Conservation (phyloP, 2,888 invertebrate species). For the Drosophila meridiana region DNA sequence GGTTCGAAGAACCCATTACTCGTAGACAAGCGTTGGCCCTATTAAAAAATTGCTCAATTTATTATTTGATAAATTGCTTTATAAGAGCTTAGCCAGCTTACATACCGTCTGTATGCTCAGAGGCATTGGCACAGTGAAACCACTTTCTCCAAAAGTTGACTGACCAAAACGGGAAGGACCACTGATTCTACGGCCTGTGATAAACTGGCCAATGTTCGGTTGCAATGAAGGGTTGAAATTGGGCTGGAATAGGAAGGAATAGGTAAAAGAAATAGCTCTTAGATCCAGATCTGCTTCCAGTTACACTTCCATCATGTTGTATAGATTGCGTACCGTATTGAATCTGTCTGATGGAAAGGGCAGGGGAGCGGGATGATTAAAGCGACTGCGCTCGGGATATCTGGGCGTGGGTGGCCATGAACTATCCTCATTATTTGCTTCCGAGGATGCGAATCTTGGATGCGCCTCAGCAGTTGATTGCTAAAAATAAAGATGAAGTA, state of each 20-base stretch:
- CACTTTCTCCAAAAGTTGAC: neutral
- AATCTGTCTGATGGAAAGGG: neutral
- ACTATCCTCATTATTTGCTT: neutral
- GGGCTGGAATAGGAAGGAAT: neutral
- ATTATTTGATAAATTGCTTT: no score
- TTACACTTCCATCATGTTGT: neutral
- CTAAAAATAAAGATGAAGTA: neutral
- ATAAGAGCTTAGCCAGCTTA: neutral
- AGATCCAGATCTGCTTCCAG: neutral
- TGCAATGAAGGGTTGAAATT: neutral
- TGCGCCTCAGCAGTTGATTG: constrained; percentile 7
- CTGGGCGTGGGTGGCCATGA: neutral
- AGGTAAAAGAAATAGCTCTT: neutral
- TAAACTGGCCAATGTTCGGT: neutral
- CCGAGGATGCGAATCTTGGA: neutral
- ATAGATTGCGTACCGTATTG: constrained; percentile 16
- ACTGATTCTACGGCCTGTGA: neutral
- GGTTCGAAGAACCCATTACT: neutral
- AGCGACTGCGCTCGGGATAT: neutral
- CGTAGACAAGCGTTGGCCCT: constrained; percentile 17
- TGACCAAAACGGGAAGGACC: neutral
- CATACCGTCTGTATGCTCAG: constrained; percentile 22
- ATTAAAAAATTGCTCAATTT: no score
- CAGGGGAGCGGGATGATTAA: neutral
- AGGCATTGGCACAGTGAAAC: neutral